Percentiles rank a stretch among this genome's conserved stretches.
phyloP scores from a whole-genome alignment of 1,140 invertebrate genomes.

The Globodera rostochiensis region DNA sequence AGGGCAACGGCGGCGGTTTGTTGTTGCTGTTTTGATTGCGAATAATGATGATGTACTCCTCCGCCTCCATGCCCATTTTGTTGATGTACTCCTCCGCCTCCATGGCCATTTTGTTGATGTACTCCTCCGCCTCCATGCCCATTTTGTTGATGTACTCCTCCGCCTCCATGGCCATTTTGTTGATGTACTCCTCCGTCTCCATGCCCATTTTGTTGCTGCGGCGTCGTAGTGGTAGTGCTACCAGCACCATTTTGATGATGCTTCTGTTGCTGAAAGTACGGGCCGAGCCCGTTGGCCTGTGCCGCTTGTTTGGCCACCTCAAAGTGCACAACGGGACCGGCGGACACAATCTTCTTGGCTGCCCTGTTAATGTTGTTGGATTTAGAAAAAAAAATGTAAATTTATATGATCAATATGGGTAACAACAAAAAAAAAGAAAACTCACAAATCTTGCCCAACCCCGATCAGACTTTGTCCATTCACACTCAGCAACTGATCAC shows the following conservation, averaged over 20 bases:
- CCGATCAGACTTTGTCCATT: constrained; percentile 94
- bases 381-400: not conserved
- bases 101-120: constrained; percentile 16
- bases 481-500: constrained; percentile 94
- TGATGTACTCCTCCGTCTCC: not conserved
- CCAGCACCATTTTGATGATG: not conserved
- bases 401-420: not conserved
- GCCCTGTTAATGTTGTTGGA: constrained; percentile 72
- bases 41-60: constrained; percentile 5
- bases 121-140: constrained; percentile 3
- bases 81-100: not conserved
- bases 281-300: constrained; percentile 84
- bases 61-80: constrained; percentile 15
- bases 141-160: not conserved
- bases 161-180: constrained; percentile 10
- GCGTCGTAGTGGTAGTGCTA: not conserved
- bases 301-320: constrained; percentile 97
- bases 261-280: constrained; percentile 31
- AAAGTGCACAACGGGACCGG: constrained; percentile 86
- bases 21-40: constrained; percentile 3
- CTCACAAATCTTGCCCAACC: constrained; percentile 88
- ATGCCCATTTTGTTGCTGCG: not conserved
- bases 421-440: constrained; percentile 65
- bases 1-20: too few relatives aligned
- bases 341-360: constrained; percentile 90